Evolutionary conservation across 2,113 vertebrate genomes (phyloP), one percentile per base, ranked within the genome.

Genomic region (Daboia siamensis): DNA sequence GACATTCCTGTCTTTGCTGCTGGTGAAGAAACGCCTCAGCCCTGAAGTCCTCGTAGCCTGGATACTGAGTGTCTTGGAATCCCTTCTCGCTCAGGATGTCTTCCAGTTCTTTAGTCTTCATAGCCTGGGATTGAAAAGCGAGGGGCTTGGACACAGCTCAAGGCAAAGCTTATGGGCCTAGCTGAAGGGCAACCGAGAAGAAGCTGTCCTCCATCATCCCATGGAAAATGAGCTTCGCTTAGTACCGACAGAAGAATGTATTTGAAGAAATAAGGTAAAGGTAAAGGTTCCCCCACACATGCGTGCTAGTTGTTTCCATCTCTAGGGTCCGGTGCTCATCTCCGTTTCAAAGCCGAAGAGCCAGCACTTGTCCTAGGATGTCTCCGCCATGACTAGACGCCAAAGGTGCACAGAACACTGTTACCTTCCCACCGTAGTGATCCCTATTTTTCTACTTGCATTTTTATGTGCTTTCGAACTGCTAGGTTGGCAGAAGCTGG

Each of bases 11-110:
- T 96, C 98, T 98, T 93, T 98, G 98, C 5, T 96, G 97, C 48
- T 97, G 98, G 96, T 99, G 99, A 91, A 99, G 96, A 89, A 97
- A 97, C 69, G 99, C 99, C 95, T 99, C 99, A 0, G 98, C 98
- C 96, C 99, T 97, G 92, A 99, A 99, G 96, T 99, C 99, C 11
- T 98, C 96, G 4, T 99, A 99, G 23, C 98, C 97, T 7, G 99
- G 99, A 95, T 98, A 98, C 51, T 98, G 98, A 13, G 97, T 97
- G 84, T 99, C 98, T 97, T 99, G 99, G 94, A 98, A 99, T 85
- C 92, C 39, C 11, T 93, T 29, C 85, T 98, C 96, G 26, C 24
- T 92, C 52, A 94, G 55, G 85, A 51, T 26, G 13, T 98, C 97
- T 64, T 98, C 97, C 24, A 97, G 96, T 87, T 97, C 96, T 93